Evolutionary conservation across 2,797 vertebrate genomes (phyloP), one percentile per base, ranked within the genome.

Genomic region (Trematomus bernacchii): DNA sequence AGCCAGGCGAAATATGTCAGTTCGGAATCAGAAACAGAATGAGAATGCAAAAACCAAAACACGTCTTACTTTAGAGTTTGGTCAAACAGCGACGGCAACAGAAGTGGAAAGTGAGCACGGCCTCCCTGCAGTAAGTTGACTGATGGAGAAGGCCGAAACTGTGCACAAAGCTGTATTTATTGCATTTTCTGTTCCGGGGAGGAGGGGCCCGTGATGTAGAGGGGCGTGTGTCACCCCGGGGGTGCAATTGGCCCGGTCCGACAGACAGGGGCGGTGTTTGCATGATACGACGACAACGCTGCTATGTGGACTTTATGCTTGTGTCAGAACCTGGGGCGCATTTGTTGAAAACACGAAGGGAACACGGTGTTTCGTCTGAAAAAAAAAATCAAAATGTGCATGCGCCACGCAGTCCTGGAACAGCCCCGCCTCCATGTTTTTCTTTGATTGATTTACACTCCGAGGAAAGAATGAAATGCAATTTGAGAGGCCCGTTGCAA

Each of bases 91-190:
- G 66, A 67, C 47, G 61, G 60, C 54, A 51, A 51, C 13, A 54
- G 52, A 73, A 55, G 54, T 42, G 43, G 21, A 73, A 73, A 15
- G 47, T 15, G 9, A 50, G 4, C 37, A 60, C 53, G 1, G 64
- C 43, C 60, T 79, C 70, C 37, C 10, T 23, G 30, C 19, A n/a
- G 18, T 7, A 2, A 66, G 2, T 15, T 11, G 42, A 72, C 71
- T 75, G 83, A 71, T 50, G 21, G 83, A 76, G 87, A 68, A 88
- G 92, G 21, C n/a, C 10, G 84, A 86, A 0, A 0, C 0, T 0
- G 2, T 0, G 1, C 55, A 15, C 73, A 40, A 47, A 5, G 73
- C 48, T 55, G 67, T 82, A 87, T 95, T 95, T 95, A 96, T 93
- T 0, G 18, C 1, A 12, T 30, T 59, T 1, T 6, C 2, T 15